These are phyloP conservation scores for Zaprionus lachaisei DNA, from an alignment of 1,140 invertebrate species.

Conservation along the genomic window DNA sequence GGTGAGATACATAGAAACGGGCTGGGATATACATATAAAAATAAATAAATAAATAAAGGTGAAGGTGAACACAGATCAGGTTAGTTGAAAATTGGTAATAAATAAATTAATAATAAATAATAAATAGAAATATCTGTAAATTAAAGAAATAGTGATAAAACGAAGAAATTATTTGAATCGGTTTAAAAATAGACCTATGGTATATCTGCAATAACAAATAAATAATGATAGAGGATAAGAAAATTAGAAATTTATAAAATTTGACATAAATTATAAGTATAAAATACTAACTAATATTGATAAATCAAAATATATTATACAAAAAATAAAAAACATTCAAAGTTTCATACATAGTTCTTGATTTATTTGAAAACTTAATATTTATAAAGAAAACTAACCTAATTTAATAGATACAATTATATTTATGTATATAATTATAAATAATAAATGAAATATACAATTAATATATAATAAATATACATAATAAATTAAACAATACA, in stretches of 20 bases:
- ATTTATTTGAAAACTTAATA: no score
- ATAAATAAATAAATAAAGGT: neutral
- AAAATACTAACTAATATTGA: no score
- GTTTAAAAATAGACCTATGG: neutral
- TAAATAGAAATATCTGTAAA: neutral
- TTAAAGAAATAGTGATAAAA: neutral
- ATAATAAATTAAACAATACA: neutral
- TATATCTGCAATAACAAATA: no score
- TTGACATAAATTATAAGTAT: no score
- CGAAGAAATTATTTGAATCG: neutral
- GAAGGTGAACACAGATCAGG: neutral
- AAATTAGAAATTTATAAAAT: no score
- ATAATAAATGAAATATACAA: neutral
- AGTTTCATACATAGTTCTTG: no score
- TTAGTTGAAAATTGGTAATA: neutral
- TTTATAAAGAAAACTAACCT: neutral
- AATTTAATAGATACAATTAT: neutral
- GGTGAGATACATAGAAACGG: conserved; percentile 11
- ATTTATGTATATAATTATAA: neutral
- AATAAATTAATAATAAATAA: neutral
- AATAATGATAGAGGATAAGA: no score
- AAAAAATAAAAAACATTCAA: no score
- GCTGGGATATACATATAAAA: neutral
- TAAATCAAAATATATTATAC: no score
- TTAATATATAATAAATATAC: no score